Percentiles rank a stretch among this genome's conserved stretches.
Evolutionary conservation across 1,140 invertebrate species (phyloP).

Genomic region (Branchinecta lynchi): DNA sequence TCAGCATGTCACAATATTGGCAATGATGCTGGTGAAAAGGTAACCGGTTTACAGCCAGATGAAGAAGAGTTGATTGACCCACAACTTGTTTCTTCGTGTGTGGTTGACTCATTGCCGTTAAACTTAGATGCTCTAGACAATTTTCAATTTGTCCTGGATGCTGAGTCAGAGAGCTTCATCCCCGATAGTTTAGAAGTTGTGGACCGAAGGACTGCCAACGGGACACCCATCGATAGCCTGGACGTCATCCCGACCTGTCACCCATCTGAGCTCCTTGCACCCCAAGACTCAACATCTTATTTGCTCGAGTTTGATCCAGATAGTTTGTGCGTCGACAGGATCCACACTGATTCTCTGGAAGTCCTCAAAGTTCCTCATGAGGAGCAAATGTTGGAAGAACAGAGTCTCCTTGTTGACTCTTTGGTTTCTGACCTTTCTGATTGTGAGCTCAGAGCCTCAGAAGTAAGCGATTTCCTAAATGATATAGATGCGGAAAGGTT

Average conservation of each 20-base stretch:
- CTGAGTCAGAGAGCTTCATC: not conserved
- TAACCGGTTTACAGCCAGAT: too few relatives aligned
- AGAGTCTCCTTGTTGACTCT: not conserved
- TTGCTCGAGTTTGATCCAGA: not conserved
- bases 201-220: not conserved
- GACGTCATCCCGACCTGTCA: not conserved
- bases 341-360: not conserved
- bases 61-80: too few relatives aligned
- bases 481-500: not conserved
- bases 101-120: too few relatives aligned
- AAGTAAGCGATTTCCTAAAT: not conserved
- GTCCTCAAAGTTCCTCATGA: not conserved
- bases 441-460: not conserved
- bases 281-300: not conserved
- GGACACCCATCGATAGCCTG: not conserved
- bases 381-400: not conserved
- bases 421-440: not conserved
- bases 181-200: not conserved
- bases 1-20: too few relatives aligned
- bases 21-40: too few relatives aligned
- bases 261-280: too few relatives aligned
- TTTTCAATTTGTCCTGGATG: too few relatives aligned
- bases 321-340: not conserved
- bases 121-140: too few relatives aligned
- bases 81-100: too few relatives aligned